These are phyloP conservation scores for Torymus aiolomorphi DNA, from an alignment of 2,888 invertebrate species.

Conservation along the genomic window DNA sequence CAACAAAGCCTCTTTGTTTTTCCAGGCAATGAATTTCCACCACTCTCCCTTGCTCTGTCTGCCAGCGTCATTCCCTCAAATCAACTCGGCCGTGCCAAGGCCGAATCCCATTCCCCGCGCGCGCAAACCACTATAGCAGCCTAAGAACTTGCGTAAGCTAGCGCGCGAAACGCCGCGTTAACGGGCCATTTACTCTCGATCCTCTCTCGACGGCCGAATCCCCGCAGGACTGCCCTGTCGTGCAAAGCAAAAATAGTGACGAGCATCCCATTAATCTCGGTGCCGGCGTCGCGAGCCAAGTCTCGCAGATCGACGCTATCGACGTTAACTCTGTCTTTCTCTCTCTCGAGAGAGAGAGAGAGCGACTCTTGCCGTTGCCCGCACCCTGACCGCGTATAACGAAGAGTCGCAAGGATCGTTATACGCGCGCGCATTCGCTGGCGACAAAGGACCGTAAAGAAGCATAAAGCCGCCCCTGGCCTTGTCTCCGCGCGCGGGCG, in stretches of 20 bases:
- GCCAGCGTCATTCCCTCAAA: too few species aligned
- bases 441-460: constrained; percentile 66
- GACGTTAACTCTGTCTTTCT: constrained; percentile 16
- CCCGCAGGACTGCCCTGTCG: too few species aligned
- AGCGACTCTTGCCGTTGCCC: not conserved
- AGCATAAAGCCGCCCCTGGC: constrained; percentile 60
- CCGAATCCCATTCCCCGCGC: too few species aligned
- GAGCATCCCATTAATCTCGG: constrained; percentile 46
- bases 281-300: not conserved
- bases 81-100: too few species aligned
- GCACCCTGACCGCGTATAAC: constrained; percentile 15
- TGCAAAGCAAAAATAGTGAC: constrained; percentile 15
- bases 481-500: not conserved
- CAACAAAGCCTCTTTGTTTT: too few species aligned
- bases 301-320: constrained; percentile 2
- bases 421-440: constrained; percentile 51
- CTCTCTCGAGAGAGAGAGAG: not conserved
- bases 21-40: too few species aligned
- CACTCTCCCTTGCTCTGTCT: too few species aligned
- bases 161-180: too few species aligned
- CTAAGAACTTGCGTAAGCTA: too few species aligned
- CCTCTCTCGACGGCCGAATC: too few species aligned
- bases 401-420: constrained; percentile 62
- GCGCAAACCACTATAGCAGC: not conserved
- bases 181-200: too few species aligned